Conservation (phyloP, 1,140 invertebrate species). For the Hylaeus volcanicus region DNA sequence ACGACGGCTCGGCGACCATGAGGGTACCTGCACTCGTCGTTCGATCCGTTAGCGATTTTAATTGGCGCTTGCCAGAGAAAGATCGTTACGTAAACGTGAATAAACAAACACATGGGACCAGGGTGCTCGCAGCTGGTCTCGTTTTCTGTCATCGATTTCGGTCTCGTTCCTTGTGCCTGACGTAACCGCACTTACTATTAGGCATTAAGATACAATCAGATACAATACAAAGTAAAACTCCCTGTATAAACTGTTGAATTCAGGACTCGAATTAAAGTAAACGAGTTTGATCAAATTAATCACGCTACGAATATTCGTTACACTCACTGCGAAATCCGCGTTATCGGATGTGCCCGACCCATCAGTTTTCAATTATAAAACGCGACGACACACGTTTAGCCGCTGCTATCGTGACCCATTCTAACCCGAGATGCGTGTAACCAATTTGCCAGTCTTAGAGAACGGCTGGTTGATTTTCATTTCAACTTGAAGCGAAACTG, state of each 20-base stretch:
- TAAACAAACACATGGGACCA: constrained; percentile 5
- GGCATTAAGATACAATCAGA: too few relatives aligned
- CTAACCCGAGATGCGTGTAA: not conserved
- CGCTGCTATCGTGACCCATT: not conserved
- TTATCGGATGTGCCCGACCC: not conserved
- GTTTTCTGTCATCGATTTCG: not conserved
- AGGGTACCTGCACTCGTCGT: constrained; percentile 53
- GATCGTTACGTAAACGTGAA: constrained; percentile 15
- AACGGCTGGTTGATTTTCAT: not conserved
- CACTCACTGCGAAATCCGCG: not conserved
- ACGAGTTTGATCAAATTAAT: not conserved
- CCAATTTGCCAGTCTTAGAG: not conserved
- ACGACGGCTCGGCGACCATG: constrained; percentile 36
- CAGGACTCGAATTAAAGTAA: too few relatives aligned
- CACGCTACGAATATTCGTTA: not conserved
- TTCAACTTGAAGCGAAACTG: not conserved
- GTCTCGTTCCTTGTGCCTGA: not conserved
- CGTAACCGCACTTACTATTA: too few relatives aligned
- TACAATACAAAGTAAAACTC: too few relatives aligned
- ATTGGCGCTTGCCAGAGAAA: constrained; percentile 11
- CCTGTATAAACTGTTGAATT: too few relatives aligned
- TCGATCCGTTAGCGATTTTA: constrained; percentile 9
- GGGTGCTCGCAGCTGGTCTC: not conserved
- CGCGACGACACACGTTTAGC: not conserved
- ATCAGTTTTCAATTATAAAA: not conserved